Conservation (phyloP, 2,797 vertebrate species). For the Cottoperca gobio region DNA sequence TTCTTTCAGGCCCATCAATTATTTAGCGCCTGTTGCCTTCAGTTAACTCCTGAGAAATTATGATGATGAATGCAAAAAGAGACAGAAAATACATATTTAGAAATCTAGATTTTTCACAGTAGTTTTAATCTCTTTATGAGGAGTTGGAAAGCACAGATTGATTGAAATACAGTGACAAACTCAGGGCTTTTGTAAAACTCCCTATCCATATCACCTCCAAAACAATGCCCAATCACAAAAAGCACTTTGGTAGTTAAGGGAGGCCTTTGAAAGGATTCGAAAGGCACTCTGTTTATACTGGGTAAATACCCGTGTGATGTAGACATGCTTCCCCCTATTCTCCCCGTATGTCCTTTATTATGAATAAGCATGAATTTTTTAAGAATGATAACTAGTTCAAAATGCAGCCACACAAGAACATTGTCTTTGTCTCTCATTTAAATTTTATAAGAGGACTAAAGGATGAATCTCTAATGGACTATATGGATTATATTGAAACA, state of each 20-base stretch:
- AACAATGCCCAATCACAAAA: slow-evolving; percentile 37
- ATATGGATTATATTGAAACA: slow-evolving; percentile 53
- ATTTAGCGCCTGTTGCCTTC: slow-evolving; percentile 66
- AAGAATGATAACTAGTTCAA: slow-evolving; percentile 65
- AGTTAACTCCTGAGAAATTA: slow-evolving; percentile 69
- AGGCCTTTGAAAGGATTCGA: slow-evolving; percentile 57
- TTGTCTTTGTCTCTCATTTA: slow-evolving; percentile 57
- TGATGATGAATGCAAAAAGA: slow-evolving; percentile 62
- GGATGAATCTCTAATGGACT: slow-evolving; percentile 49
- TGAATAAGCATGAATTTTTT: slow-evolving; percentile 74
- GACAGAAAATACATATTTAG: slow-evolving; percentile 39
- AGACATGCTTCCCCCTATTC: slow-evolving; percentile 48
- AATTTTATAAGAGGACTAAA: slow-evolving; percentile 52
- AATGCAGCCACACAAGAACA: slow-evolving; percentile 63
- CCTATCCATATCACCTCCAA: background rate
- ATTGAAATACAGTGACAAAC: slow-evolving; percentile 41
- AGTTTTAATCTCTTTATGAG: slow-evolving; percentile 47
- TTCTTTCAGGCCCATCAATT: slow-evolving; percentile 78
- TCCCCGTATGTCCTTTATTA: slow-evolving; percentile 55
- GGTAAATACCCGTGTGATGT: slow-evolving; percentile 57
- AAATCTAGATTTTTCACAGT: slow-evolving; percentile 17
- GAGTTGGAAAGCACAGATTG: slow-evolving; percentile 18
- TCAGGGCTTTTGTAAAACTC: slow-evolving; percentile 25
- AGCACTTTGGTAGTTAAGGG: slow-evolving; percentile 49
- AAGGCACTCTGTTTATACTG: slow-evolving; percentile 51